phyloP scores from a whole-genome alignment of 2,113 vertebrate genomes.

The Malurus elegans region DNA sequence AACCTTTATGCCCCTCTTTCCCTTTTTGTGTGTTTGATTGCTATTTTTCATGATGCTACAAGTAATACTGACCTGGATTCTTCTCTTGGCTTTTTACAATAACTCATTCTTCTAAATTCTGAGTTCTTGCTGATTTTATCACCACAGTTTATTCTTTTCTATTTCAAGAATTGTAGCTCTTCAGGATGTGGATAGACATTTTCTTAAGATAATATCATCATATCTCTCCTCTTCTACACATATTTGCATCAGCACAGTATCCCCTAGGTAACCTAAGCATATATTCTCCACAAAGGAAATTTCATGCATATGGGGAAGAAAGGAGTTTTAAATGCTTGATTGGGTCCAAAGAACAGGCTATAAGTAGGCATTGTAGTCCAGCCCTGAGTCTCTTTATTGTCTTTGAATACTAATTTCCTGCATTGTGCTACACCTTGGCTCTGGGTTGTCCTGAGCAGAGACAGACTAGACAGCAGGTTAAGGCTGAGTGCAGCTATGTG shows the following conservation, averaged over 20 bases:
- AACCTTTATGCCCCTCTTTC: not conserved
- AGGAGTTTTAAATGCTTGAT: not conserved
- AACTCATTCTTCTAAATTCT: not conserved
- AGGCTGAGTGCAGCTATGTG: not conserved
- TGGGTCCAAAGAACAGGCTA: not conserved
- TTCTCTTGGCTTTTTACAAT: not conserved
- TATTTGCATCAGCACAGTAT: not conserved
- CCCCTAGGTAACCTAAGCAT: not conserved
- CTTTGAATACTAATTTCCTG: not conserved
- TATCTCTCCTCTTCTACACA: not conserved
- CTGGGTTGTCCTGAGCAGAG: not conserved
- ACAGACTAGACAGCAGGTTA: not conserved
- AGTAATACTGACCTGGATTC: not conserved
- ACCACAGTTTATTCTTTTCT: not conserved
- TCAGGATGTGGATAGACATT: not conserved
- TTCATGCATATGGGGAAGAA: not conserved
- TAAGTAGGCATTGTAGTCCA: fast-evolving
- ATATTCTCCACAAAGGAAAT: not conserved
- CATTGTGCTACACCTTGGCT: not conserved
- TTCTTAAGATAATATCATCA: not conserved
- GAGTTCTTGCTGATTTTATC: not conserved
- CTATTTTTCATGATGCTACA: not conserved
- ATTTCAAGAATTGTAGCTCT: not conserved
- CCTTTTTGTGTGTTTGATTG: not conserved
- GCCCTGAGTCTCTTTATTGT: not conserved